phyloP scores from a whole-genome alignment of 2,113 vertebrate species.

The Perca fluviatilis region DNA sequence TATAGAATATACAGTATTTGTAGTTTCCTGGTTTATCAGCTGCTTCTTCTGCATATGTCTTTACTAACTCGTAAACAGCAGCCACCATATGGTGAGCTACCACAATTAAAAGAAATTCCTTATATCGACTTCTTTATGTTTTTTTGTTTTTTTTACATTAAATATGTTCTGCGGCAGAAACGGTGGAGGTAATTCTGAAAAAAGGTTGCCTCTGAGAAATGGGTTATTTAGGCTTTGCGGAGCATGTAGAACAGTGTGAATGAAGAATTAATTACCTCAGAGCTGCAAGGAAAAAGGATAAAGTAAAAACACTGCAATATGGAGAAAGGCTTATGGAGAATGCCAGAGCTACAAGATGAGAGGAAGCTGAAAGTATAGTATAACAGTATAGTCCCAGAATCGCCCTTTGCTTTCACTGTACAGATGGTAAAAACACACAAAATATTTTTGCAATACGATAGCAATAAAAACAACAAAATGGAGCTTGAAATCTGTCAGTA shows the following conservation, averaged over 20 bases:
- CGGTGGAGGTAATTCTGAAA: slow-evolving; percentile 12
- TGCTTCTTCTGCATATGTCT: background rate
- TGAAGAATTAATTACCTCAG: slow-evolving; percentile 61
- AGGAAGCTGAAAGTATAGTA: slow-evolving; percentile 19
- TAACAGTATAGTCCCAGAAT: slow-evolving; percentile 7
- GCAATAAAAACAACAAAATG: no score
- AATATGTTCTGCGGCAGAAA: slow-evolving; percentile 7
- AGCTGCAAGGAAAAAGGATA: slow-evolving; percentile 30
- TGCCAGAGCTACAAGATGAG: slow-evolving; percentile 1
- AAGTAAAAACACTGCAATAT: slow-evolving; percentile 34
- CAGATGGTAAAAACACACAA: background rate
- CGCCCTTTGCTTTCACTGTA: background rate
- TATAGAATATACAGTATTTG: background rate
- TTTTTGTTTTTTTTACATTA: background rate
- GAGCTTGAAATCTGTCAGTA: no score
- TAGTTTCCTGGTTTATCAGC: background rate
- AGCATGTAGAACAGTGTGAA: slow-evolving; percentile 45
- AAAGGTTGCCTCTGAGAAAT: slow-evolving; percentile 20
- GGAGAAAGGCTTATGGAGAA: slow-evolving; percentile 25
- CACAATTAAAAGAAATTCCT: background rate
- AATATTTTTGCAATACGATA: no score
- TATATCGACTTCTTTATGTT: background rate
- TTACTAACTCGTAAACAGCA: background rate
- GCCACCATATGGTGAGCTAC: background rate
- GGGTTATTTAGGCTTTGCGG: slow-evolving; percentile 49